Conservation (phyloP, 2,113 vertebrate genomes). For the Tympanuchus pallidicinctus region DNA sequence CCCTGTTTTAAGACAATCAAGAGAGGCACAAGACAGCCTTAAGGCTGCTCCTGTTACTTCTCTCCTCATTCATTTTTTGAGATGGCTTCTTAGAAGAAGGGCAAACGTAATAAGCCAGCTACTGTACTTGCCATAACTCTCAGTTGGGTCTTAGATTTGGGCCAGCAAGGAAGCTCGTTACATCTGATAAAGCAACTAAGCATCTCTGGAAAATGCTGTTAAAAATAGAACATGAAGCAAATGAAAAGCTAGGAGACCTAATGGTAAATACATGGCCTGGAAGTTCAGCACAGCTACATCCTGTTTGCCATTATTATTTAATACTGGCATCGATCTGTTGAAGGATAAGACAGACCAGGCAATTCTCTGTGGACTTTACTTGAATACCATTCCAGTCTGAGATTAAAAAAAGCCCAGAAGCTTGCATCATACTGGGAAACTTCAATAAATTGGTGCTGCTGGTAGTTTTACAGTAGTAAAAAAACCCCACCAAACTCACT, state of each 20-base stretch:
- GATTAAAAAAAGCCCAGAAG: neutral
- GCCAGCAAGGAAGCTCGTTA: constrained; percentile 42
- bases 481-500: neutral
- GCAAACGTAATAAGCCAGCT: neutral
- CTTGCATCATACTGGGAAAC: neutral
- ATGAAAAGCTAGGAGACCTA: constrained; percentile 52
- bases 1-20: constrained; percentile 10
- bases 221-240: constrained; percentile 46
- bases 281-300: constrained; percentile 32
- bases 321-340: constrained; percentile 20
- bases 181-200: constrained; percentile 23
- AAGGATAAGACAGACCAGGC: constrained; percentile 33
- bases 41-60: constrained; percentile 11
- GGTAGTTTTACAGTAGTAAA: too few relatives aligned
- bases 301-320: constrained; percentile 34
- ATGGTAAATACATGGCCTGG: neutral
- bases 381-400: neutral
- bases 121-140: constrained; percentile 3
- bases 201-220: constrained; percentile 57
- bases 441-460: neutral
- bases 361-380: constrained; percentile 4
- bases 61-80: constrained; percentile 8
- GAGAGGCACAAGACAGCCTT: neutral
- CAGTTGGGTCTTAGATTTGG: constrained; percentile 29
- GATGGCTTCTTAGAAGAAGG: constrained; percentile 29